Conservation (phyloP, 2,888 invertebrate genomes). For the Parascotia fuliginaria region DNA sequence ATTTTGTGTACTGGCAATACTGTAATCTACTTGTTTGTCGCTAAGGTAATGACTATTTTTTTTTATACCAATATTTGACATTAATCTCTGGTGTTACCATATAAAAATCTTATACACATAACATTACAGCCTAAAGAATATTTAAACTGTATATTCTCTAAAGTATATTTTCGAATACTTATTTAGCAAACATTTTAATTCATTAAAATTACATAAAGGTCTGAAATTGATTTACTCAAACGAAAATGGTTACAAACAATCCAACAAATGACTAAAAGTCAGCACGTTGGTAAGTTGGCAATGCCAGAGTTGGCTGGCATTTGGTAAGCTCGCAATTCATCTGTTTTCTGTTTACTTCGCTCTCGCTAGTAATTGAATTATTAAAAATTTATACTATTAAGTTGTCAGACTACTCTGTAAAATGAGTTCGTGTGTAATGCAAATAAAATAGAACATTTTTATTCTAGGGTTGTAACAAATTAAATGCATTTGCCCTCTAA, state of each 20-base stretch:
- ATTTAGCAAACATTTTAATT: neutral
- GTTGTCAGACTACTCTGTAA: slow-evolving; percentile 1
- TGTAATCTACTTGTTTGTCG: too few species aligned
- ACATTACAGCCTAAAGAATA: too few species aligned
- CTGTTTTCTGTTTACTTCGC: slow-evolving; percentile 15
- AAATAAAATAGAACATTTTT: too few species aligned
- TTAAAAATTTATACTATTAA: slow-evolving; percentile 31
- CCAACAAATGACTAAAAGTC: slow-evolving; percentile 22
- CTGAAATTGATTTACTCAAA: slow-evolving; percentile 29
- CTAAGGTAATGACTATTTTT: too few species aligned
- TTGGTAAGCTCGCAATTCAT: neutral
- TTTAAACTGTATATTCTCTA: neutral
- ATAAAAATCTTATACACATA: too few species aligned
- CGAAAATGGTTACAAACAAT: slow-evolving; percentile 26
- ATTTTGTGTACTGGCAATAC: neutral
- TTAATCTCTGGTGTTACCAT: too few species aligned
- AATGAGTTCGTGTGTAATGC: neutral
- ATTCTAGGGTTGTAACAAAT: too few species aligned
- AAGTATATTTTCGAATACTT: neutral
- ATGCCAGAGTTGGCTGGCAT: neutral
- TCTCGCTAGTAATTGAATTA: slow-evolving; percentile 33
- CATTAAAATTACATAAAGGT: neutral
- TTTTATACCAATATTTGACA: too few species aligned
- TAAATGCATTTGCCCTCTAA: too few species aligned
- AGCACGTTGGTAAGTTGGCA: slow-evolving; percentile 5